Conservation (phyloP, 2,797 vertebrate species). For the Pipistrellus pipistrellus region DNA sequence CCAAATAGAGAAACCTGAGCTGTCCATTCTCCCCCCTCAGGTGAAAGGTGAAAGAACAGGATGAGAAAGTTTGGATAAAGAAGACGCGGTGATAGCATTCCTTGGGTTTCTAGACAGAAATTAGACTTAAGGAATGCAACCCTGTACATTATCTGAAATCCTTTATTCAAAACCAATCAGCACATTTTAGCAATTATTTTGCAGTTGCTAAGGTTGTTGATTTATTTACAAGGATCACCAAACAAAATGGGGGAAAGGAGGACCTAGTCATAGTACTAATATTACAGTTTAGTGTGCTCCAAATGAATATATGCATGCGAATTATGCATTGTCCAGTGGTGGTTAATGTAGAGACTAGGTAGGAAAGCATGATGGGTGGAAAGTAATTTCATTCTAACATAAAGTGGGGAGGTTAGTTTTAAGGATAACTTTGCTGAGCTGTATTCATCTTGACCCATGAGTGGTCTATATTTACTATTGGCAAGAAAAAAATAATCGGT, state of each 20-base stretch:
- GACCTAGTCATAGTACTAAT: not conserved
- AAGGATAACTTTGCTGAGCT: not conserved
- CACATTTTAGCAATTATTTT: constrained; percentile 33
- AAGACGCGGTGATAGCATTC: not conserved
- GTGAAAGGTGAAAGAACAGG: not conserved
- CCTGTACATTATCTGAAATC: not conserved
- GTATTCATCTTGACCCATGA: not conserved
- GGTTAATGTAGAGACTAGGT: not conserved
- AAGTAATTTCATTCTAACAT: not conserved
- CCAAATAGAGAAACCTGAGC: not conserved
- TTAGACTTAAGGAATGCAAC: not conserved
- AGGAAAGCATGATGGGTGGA: not conserved
- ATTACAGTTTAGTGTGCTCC: not conserved
- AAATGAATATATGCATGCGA: not conserved
- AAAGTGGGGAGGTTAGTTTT: not conserved
- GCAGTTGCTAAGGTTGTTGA: not conserved
- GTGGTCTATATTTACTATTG: not conserved
- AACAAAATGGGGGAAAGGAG: not conserved
- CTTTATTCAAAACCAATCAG: constrained; percentile 44
- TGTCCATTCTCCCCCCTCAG: not conserved
- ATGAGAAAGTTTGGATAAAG: not conserved
- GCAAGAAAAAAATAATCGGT: not conserved
- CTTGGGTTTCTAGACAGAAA: constrained; percentile 27
- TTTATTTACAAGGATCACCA: not conserved
- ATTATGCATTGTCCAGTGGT: not conserved